These are phyloP conservation scores for Scaptodrosophila latifasciaeformis DNA, from an alignment of 2,888 invertebrate species.

Conservation along the genomic window DNA sequence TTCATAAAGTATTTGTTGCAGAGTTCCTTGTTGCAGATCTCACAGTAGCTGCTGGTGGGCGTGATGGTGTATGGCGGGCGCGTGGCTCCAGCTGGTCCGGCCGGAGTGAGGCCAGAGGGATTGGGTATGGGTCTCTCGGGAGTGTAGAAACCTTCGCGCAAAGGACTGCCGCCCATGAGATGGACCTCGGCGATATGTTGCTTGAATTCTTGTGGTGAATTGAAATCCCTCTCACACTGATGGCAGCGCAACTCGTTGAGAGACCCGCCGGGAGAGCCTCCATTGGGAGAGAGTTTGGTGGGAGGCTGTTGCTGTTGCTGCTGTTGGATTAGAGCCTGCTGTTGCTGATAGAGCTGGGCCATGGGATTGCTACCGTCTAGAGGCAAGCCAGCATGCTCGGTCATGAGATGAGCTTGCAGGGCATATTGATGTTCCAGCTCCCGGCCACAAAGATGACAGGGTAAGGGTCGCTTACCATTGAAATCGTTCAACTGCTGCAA, in stretches of 20 bases:
- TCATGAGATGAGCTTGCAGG: conserved; percentile 76
- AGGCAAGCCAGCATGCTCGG: conserved; percentile 68
- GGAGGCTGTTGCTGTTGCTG: conserved; percentile 35
- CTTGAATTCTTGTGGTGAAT: conserved; percentile 81
- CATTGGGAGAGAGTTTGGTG: conserved; percentile 64
- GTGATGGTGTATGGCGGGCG: conserved; percentile 79
- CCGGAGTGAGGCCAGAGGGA: conserved; percentile 5
- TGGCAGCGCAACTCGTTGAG: conserved; percentile 67
- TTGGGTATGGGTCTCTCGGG: conserved; percentile 74
- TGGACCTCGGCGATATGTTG: conserved; percentile 83
- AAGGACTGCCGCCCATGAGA: conserved; percentile 68
- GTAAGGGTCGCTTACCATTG: conserved; percentile 78
- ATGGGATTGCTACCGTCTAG: conserved; percentile 31
- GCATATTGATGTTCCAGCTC: conserved; percentile 84
- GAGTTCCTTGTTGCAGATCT: conserved; percentile 98
- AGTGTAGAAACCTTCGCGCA: conserved; percentile 75
- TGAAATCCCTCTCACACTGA: conserved; percentile 77
- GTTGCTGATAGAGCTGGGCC: conserved; percentile 19
- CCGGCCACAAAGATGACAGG: conserved; percentile 83
- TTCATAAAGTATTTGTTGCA: conserved; percentile 99
- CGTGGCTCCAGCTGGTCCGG: conserved; percentile 34
- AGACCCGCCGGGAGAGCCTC: conserved; percentile 24
- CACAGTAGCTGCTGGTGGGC: conserved; percentile 92
- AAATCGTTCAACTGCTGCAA: conserved; percentile 90
- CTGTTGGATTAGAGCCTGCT: conserved; percentile 19